Evolutionary conservation across 2,888 invertebrate genomes (phyloP).

Genomic region (Drosophila mimetica): DNA sequence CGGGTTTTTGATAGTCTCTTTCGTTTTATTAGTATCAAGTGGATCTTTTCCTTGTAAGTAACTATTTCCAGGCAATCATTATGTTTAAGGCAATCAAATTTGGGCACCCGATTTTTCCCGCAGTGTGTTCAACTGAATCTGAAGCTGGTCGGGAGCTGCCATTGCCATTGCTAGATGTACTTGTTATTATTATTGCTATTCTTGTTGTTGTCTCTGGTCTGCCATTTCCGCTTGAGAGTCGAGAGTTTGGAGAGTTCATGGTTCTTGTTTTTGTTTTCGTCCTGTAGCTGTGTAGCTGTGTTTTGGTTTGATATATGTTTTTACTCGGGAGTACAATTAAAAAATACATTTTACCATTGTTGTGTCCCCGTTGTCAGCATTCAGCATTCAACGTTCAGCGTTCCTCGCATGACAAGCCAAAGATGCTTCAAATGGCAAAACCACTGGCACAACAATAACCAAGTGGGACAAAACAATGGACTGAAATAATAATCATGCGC

Average conservation of each 20-base stretch:
- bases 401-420: constrained; percentile 70
- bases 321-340: constrained; percentile 79
- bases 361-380: constrained; percentile 61
- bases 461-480: constrained; percentile 45
- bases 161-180: constrained; percentile 45
- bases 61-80: too few species aligned
- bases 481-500: constrained; percentile 67
- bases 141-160: constrained; percentile 60
- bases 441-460: constrained; percentile 35
- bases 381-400: constrained; percentile 17
- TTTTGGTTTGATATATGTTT: constrained; percentile 58
- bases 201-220: constrained; percentile 71
- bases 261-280: constrained; percentile 35
- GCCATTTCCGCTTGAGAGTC: constrained; percentile 70
- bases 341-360: constrained; percentile 77
- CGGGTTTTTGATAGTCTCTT: too few species aligned
- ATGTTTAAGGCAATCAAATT: too few species aligned
- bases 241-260: constrained; percentile 66
- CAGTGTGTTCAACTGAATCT: constrained; percentile 31
- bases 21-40: too few species aligned
- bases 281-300: constrained; percentile 37
- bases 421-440: constrained; percentile 74
- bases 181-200: constrained; percentile 58
- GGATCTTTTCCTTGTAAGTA: too few species aligned
- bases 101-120: not conserved